Evolutionary conservation across 2,113 vertebrate species (phyloP).

Genomic region (Condylura cristata): DNA sequence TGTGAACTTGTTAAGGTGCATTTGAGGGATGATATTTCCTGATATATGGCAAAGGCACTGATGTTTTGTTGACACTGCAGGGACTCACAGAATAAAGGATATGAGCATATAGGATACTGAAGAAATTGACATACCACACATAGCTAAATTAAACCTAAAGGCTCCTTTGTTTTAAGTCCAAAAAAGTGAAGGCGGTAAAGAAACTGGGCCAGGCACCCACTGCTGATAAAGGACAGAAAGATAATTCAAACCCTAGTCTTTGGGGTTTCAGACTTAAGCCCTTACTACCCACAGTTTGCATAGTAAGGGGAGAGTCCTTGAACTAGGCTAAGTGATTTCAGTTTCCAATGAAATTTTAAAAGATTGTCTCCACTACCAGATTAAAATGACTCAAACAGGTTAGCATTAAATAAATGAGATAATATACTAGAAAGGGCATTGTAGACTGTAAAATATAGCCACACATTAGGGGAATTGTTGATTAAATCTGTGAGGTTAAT

Average conservation of each 20-base stretch:
- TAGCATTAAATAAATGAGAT: conserved; percentile 1
- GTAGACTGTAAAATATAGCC: neutral
- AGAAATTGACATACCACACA: neutral
- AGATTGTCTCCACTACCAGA: conserved; percentile 6
- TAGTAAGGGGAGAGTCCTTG: neutral
- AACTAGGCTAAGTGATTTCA: neutral
- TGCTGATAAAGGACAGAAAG: neutral
- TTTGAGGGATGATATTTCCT: neutral
- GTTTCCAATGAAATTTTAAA: conserved; percentile 27
- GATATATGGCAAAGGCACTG: neutral
- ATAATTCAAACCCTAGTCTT: neutral
- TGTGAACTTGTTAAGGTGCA: neutral
- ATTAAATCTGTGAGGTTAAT: conserved; percentile 24
- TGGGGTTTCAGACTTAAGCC: neutral
- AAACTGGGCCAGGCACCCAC: neutral
- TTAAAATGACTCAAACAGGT: conserved; percentile 20
- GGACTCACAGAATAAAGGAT: neutral
- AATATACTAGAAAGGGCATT: neutral
- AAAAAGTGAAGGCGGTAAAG: neutral
- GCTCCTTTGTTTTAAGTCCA: neutral
- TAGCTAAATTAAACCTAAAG: neutral
- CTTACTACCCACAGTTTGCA: neutral
- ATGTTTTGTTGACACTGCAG: neutral
- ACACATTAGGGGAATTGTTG: neutral
- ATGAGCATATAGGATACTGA: neutral